A percentile compares a stretch with the other conserved stretches of the same genome.
Conservation (phyloP, 2,797 vertebrate species). For the Sebastes steindachneri region DNA sequence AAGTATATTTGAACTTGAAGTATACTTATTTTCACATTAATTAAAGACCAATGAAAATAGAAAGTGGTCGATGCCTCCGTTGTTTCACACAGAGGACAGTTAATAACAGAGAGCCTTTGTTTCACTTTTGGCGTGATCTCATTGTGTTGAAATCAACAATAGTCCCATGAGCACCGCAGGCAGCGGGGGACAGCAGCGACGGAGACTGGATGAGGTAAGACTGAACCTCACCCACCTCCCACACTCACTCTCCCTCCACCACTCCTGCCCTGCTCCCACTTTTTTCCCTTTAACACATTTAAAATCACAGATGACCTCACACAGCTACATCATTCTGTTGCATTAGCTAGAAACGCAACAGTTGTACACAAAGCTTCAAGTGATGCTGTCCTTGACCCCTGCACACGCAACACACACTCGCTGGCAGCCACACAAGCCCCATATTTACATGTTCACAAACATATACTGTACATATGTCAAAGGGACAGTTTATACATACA, state of each 20-base stretch:
- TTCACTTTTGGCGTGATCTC: conserved; percentile 50
- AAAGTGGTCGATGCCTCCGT: neutral
- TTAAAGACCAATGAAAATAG: neutral
- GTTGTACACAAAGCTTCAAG: neutral
- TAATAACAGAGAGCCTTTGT: conserved; percentile 60
- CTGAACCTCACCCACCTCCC: conserved; percentile 29
- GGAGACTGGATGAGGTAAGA: conserved; percentile 57
- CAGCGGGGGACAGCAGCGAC: conserved; percentile 37
- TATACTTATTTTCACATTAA: neutral
- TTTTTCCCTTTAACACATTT: neutral
- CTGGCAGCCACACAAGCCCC: neutral
- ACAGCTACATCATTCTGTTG: neutral
- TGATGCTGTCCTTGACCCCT: neutral
- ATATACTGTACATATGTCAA: neutral
- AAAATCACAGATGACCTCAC: conserved; percentile 39
- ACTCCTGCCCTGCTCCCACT: neutral
- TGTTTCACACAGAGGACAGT: conserved; percentile 36
- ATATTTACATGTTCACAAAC: neutral
- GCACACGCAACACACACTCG: neutral
- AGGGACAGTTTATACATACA: neutral
- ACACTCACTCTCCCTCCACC: neutral
- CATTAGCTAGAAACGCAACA: neutral
- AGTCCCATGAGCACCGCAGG: conserved; percentile 55
- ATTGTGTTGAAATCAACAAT: conserved; percentile 57
- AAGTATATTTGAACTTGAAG: no score